Base-by-base conservation (phyloP, 2,797 vertebrate genomes). In the Psittacula derbiana region DNA sequence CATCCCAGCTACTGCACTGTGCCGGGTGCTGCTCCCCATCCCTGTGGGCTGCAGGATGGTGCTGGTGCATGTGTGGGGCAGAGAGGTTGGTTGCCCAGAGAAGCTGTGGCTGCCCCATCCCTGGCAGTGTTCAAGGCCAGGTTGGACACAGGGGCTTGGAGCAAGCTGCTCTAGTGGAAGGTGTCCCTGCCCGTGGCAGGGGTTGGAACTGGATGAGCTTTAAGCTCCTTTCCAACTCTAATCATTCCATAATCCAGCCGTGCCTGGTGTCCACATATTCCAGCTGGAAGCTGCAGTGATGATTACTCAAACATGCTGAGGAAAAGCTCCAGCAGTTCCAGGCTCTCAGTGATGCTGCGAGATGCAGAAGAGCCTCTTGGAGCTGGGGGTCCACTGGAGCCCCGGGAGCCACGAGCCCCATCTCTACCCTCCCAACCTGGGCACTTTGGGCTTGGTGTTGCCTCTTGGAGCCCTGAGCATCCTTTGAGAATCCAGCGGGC, bases 21-120 rank as follows among this genome's bases (percentile, higher is more conserved):
- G 18, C 25, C 0, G 30, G 23, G 36, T 23, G 60, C 69, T 38
- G 44, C 41, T 73, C 49, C 30, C 50, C 0, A 2, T 19, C 27
- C 7, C 0, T 0, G 4, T 10, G 40, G 47, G 27, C 65, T 44
- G 69, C 1, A 2, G 33, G 52, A 40, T 2, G 44, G 44, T n/a
- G 30, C 31, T 1, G 4, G 31, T 0, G 0, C 23, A 58, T 16
- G 2, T 11, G 60, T 46, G 5, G 21, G 40, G 44, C 24, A 52
- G 38, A 65, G 18, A 24, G 49, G 41, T 7, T 84, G 89, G 21
- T 5, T 57, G 55, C n/a, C 10, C 55, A 57, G 55, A 57, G 55
- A 11, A 8, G 10, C 3, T 57, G 55, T 33, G n/a, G 10, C 55
- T 57, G 21, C 55, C n/a, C n/a, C n/a, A 57, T 33, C n/a, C 20